Base-by-base conservation (phyloP, 64 coral and sea anemone species). In the Trachythela sp. region DNA sequence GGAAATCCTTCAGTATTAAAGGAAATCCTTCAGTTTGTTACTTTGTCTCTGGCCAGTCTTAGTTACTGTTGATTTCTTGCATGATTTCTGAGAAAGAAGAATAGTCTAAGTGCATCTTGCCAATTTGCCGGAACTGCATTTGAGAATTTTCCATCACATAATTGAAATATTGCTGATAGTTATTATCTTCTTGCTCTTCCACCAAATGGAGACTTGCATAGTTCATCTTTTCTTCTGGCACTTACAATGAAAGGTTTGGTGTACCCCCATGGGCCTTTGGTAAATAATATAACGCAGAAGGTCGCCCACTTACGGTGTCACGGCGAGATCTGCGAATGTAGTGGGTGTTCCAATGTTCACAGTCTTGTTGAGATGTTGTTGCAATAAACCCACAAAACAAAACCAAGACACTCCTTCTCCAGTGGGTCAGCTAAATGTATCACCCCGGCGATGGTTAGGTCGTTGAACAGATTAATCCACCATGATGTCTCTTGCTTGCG, bases 101-200 rank as follows among this genome's bases (percentile, higher is more conserved):
- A 80, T 36, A 80, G 75, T 8, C 75, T 80, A 36, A 80, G 75
- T 80, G 75, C 75, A 36, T 80, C 75, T 80, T 80, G 75, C 75
- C 75, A 80, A 80, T 80, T 80, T 35, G 15, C 37, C 2, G 75
- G 32, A 80, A 80, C n/a, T 80, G 75, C 37, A 80, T 37, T 37
- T 80, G 75, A 39, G 75, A 80, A 80, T 10, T 80, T 80, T 35
- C 31, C 75, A 80, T 80, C 18, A 80, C 75, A 39, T 80, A 80
- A 18, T 36, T 80, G 37, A 80, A 80, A 80, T 80, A 80, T 80
- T 80, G 33, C 37, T 80, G 75, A 80, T 80, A 80, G 37, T 36
- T 29, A 36, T 80, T 80, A 80, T 80, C 20, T 80, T 80, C 75
- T 80, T 80, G 32, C 9, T 35, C 31, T 35, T 80, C 34, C 20